Evolutionary conservation across 2,888 invertebrate species (phyloP).

Genomic region (Spicauda simplicius): DNA sequence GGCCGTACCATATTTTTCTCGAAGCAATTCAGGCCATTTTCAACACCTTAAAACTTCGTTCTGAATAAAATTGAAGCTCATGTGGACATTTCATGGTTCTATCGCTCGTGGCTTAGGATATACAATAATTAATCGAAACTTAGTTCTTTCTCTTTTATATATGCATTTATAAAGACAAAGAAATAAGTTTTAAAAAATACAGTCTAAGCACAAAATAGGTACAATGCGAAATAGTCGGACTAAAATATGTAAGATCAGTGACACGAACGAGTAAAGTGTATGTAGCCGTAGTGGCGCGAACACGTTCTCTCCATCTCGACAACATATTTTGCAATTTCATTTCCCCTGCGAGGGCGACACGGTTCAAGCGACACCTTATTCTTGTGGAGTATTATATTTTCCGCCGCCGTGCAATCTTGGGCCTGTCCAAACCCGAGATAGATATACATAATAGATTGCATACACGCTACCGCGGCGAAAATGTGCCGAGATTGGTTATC

Average conservation of each 20-base stretch:
- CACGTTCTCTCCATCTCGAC: constrained; percentile 61
- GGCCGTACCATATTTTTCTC: no score
- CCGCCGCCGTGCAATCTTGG: constrained; percentile 56
- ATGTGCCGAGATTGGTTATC: no score
- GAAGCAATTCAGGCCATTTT: no score
- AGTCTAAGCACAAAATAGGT: neutral
- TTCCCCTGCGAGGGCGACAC: constrained; percentile 65
- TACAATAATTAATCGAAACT: no score
- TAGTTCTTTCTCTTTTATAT: no score
- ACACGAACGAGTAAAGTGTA: constrained; percentile 18
- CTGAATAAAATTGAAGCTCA: no score
- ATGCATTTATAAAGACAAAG: no score
- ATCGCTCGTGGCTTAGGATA: no score
- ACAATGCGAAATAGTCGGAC: neutral
- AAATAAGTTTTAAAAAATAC: no score
- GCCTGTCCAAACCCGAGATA: constrained; percentile 49
- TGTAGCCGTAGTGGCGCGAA: constrained; percentile 50
- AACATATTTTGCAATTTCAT: constrained; percentile 80
- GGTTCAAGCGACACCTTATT: constrained; percentile 67
- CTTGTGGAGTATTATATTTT: constrained; percentile 69
- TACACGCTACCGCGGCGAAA: neutral
- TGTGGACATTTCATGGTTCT: no score
- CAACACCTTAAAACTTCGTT: no score
- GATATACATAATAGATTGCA: constrained; percentile 42
- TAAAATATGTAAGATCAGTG: neutral